A percentile compares a stretch with the other conserved stretches of the same genome.
These are phyloP conservation scores for Anarrhichthys ocellatus DNA, from an alignment of 2,113 vertebrate genomes.

Conservation along the genomic window DNA sequence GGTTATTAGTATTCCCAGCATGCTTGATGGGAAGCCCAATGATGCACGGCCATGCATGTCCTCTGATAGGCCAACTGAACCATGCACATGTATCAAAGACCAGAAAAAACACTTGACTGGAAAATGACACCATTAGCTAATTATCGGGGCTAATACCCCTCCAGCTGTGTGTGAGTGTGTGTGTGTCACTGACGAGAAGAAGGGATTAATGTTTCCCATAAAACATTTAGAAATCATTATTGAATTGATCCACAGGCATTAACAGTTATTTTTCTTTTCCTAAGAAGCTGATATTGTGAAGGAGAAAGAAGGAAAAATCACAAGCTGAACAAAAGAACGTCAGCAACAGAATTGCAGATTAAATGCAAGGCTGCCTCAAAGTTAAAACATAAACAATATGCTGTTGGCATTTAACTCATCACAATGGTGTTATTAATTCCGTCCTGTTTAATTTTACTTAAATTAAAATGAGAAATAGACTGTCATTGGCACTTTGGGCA, in stretches of 20 bases:
- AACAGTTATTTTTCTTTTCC: neutral
- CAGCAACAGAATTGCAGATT: neutral
- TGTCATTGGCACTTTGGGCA: neutral
- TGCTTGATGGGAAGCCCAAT: constrained; percentile 35
- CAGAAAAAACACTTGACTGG: constrained; percentile 21
- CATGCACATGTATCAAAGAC: constrained; percentile 28
- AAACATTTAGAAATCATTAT: constrained; percentile 18
- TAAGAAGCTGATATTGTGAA: constrained; percentile 8
- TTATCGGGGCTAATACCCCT: constrained; percentile 53
- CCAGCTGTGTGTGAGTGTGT: constrained; percentile 40
- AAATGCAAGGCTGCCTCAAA: neutral
- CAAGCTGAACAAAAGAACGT: neutral
- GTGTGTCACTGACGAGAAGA: constrained; percentile 49
- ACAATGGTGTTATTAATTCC: neutral
- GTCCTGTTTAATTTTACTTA: neutral
- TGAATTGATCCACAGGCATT: constrained; percentile 29
- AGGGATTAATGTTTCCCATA: constrained; percentile 45
- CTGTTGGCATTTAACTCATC: neutral
- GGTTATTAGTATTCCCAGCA: constrained; percentile 36
- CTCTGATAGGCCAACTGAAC: constrained; percentile 29
- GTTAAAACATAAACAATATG: neutral
- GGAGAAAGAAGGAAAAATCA: neutral
- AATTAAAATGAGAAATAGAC: constrained; percentile 11
- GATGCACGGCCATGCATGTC: constrained; percentile 28
- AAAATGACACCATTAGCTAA: constrained; percentile 62